Conservation (phyloP, 1,140 invertebrate genomes). For the Leptopilina boulardi region DNA sequence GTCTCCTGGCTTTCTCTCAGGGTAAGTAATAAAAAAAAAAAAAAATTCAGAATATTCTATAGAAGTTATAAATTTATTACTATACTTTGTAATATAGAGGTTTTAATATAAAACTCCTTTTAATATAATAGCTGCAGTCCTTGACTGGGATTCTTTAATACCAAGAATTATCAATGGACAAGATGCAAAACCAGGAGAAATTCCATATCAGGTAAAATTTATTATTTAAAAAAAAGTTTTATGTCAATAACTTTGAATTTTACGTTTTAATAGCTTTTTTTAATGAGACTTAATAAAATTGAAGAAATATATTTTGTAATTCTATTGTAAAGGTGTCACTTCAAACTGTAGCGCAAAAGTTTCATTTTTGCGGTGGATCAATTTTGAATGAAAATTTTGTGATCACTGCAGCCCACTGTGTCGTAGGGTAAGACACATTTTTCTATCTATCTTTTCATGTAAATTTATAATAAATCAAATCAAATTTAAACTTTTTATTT, state of each 20-base stretch:
- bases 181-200: conserved; percentile 53
- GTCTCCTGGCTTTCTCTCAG: background rate
- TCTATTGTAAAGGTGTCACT: conserved; percentile 51
- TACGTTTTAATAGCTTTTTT: too few relatives aligned
- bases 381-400: conserved; percentile 73
- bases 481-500: too few relatives aligned
- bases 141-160: background rate
- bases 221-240: background rate
- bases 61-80: too few relatives aligned
- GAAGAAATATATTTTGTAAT: too few relatives aligned
- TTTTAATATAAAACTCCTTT: too few relatives aligned
- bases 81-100: too few relatives aligned
- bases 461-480: too few relatives aligned
- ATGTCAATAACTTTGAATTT: background rate
- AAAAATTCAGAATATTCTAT: too few relatives aligned
- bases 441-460: too few relatives aligned
- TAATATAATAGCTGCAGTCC: background rate
- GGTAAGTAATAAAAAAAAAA: background rate
- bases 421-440: conserved; percentile 51
- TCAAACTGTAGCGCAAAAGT: conserved; percentile 7
- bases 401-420: conserved; percentile 75
- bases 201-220: conserved; percentile 61
- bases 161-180: conserved; percentile 56
- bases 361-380: conserved; percentile 73
- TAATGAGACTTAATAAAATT: too few relatives aligned